Base-by-base conservation (phyloP, 1,140 invertebrate genomes). In the Saccostrea echinata region DNA sequence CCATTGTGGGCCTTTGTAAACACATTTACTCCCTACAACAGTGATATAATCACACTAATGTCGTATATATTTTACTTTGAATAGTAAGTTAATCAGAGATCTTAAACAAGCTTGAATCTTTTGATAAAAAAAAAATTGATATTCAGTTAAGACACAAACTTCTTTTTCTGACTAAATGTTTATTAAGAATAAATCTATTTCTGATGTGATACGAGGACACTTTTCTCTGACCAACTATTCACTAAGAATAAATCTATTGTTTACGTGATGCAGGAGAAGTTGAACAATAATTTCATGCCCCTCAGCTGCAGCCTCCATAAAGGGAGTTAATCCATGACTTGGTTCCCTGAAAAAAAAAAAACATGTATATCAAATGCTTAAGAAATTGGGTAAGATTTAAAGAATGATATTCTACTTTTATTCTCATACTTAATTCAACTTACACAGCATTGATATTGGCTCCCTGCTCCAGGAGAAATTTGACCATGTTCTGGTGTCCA, bases 251-350 rank as follows among this genome's bases (percentile, higher is more conserved):
- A 43, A 43, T 9, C 43, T 43, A 33, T 43, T 4, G 92, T 94
- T 93, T 91, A 95, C 95, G 90, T 95, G 92, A 88, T 95, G 92
- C 0, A 96, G 90, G 76, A 96, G 94, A 18, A 93, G 90, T 84
- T 94, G 94, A 1, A 95, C 93, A 82, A 95, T 95, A 57, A 95
- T 94, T 90, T 96, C 95, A 92, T 96, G 95, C 0, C 95, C 95
- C 53, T 94, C 95, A 3, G 93, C 90, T 43, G 95, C 94, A 64
- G 95, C 95, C 85, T 95, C 92, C 92, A 95, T 94, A 84, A 95
- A 94, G 11, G 95, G 95, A 18, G 95, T 95, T 84, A 94, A 91
- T 52, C 95, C 95, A 52, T 91, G 88, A 30, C 86, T 90, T 1
- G 92, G 92, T 71, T 94, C 93, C 64, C 95, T 94, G 89, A 53